Conservation (phyloP, 2,113 vertebrate genomes). For the Accipiter cooperii region DNA sequence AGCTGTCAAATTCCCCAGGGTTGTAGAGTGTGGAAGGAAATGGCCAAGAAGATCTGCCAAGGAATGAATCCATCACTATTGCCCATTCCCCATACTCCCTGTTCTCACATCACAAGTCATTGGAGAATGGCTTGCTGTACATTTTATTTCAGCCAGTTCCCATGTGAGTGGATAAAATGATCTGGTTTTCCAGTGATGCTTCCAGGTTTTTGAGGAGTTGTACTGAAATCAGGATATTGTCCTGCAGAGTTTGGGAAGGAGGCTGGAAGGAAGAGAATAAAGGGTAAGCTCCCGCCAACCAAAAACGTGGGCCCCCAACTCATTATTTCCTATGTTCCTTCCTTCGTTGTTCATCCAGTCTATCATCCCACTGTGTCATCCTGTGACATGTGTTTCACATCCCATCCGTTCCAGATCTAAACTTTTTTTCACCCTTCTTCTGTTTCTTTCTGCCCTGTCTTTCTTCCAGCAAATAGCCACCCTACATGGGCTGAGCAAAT, state of each 20-base stretch:
- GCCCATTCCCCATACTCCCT: conserved; percentile 58
- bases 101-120: conserved; percentile 65
- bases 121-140: conserved; percentile 62
- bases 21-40: conserved; percentile 57
- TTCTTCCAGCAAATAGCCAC: conserved; percentile 36
- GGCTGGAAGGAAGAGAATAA: conserved; percentile 45
- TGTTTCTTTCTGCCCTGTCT: not conserved
- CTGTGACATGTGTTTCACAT: conserved; percentile 38
- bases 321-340: conserved; percentile 46
- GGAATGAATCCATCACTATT: conserved; percentile 58
- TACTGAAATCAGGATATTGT: conserved; percentile 55
- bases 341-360: not conserved
- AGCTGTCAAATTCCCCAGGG: conserved; percentile 49
- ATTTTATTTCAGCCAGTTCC: conserved; percentile 64
- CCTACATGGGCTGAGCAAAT: not conserved
- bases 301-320: conserved; percentile 5
- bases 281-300: conserved; percentile 3
- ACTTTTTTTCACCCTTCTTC: conserved; percentile 17
- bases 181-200: conserved; percentile 57
- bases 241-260: conserved; percentile 57
- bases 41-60: conserved; percentile 60
- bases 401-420: not conserved
- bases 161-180: conserved; percentile 59
- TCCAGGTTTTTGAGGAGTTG: conserved; percentile 63
- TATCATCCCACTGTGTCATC: conserved; percentile 20